These are phyloP conservation scores for Spinibarbus caldwelli DNA, from an alignment of 2,797 vertebrate genomes.

Conservation along the genomic window DNA sequence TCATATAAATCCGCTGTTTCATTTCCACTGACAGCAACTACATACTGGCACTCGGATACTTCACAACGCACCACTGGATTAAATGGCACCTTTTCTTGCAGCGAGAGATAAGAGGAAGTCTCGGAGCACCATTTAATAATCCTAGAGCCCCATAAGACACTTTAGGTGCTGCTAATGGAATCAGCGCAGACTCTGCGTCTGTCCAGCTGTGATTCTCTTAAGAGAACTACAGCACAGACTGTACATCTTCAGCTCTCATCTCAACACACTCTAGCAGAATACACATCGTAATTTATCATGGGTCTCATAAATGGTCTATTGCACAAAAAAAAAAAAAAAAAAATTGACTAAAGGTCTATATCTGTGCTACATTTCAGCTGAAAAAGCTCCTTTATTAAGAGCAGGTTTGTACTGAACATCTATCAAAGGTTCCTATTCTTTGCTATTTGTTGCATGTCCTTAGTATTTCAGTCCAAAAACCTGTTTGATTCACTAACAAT, in stretches of 20 bases:
- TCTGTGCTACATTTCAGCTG: not conserved
- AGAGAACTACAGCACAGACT: conserved; percentile 3
- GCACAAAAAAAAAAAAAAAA: conserved; percentile 11
- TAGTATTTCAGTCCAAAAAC: not conserved
- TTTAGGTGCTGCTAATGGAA: conserved; percentile 46
- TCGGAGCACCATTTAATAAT: conserved; percentile 40
- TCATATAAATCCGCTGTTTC: conserved; percentile 23
- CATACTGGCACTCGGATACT: not conserved
- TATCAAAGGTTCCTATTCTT: not conserved
- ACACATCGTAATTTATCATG: not conserved
- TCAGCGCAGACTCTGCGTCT: conserved; percentile 21
- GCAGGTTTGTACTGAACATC: not conserved
- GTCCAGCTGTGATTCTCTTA: conserved; percentile 17
- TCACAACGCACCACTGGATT: conserved; percentile 24
- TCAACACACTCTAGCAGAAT: conserved; percentile 2
- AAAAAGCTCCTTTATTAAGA: not conserved
- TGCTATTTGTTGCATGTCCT: conserved; percentile 6
- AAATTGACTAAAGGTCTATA: not conserved
- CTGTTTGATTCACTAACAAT: not conserved
- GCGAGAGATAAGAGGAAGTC: conserved; percentile 37
- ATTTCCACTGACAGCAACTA: conserved; percentile 30
- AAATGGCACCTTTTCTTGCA: conserved; percentile 38
- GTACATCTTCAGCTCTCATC: not conserved
- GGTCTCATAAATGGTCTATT: not conserved
- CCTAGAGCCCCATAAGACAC: conserved; percentile 33